Percentiles rank a stretch among this genome's conserved stretches.
Evolutionary conservation across 2,888 invertebrate species (phyloP).

Genomic region (Lacanobia oleracea): DNA sequence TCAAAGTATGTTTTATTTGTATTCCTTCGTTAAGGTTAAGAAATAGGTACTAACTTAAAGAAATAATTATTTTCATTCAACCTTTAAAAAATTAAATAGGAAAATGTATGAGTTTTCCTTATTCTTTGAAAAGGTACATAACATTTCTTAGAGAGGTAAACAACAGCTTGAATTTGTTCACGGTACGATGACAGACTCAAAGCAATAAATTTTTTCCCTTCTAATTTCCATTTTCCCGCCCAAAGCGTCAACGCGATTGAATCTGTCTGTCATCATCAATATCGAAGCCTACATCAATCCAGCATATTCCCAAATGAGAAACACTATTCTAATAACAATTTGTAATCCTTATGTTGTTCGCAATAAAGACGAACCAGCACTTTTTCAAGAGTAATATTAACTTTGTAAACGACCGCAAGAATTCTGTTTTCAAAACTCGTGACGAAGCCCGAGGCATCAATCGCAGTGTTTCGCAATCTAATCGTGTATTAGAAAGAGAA

Average conservation of each 20-base stretch:
- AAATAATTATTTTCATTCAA: not conserved
- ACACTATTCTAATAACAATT: conserved; percentile 23
- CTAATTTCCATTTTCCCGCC: conserved; percentile 81
- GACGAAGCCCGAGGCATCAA: conserved; percentile 79
- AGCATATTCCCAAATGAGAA: conserved; percentile 67
- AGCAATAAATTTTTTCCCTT: conserved; percentile 68
- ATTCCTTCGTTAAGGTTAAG: not conserved
- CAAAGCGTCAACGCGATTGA: conserved; percentile 82
- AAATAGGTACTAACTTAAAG: not conserved
- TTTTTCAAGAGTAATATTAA: conserved; percentile 44
- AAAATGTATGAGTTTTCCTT: not conserved
- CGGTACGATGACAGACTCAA: conserved; percentile 16
- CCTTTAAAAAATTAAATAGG: not conserved
- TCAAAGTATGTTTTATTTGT: not conserved
- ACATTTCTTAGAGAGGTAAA: conserved; percentile 12
- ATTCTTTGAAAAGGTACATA: not conserved
- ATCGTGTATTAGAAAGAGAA: conserved; percentile 80
- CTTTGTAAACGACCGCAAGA: conserved; percentile 72
- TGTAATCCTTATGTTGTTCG: conserved; percentile 53
- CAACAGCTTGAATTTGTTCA: conserved; percentile 12
- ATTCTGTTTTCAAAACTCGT: conserved; percentile 83
- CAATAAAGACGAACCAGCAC: conserved; percentile 24
- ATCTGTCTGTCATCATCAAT: conserved; percentile 83
- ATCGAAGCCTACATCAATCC: conserved; percentile 83
- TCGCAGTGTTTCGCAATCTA: conserved; percentile 76